phyloP scores from a whole-genome alignment of 2,797 vertebrate genomes.

The Anas capensis region DNA sequence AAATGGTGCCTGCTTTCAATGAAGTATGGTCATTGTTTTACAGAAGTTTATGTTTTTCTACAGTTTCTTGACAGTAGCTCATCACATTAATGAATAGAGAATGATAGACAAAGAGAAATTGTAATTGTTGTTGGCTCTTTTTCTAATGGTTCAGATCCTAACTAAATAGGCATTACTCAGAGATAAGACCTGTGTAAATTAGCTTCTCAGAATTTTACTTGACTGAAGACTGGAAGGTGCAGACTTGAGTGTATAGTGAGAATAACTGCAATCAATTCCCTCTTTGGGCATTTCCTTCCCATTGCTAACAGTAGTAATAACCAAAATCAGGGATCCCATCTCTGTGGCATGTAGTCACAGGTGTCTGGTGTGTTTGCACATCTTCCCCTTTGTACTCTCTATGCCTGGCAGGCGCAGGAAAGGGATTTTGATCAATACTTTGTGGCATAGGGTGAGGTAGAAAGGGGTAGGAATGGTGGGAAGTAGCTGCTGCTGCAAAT shows the following conservation, averaged over 20 bases:
- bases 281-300: neutral
- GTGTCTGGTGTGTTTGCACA: accelerated
- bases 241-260: neutral
- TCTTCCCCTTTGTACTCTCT: neutral
- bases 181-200: neutral
- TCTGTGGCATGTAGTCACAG: neutral
- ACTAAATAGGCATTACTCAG: neutral
- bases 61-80: neutral
- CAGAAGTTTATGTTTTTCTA: neutral
- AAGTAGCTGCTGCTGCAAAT: neutral
- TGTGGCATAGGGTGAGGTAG: neutral
- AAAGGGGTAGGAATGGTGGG: neutral
- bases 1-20: neutral
- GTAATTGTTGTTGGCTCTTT: too few species aligned
- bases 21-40: neutral
- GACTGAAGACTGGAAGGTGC: neutral
- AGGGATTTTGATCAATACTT: neutral
- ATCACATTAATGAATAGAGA: neutral
- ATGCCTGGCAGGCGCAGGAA: neutral
- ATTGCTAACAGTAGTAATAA: neutral
- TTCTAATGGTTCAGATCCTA: neutral
- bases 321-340: neutral
- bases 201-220: neutral
- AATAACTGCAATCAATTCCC: neutral
- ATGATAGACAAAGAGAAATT: neutral